Base-by-base conservation (phyloP, 2,113 vertebrate genomes). In the Sterna hirundo region DNA sequence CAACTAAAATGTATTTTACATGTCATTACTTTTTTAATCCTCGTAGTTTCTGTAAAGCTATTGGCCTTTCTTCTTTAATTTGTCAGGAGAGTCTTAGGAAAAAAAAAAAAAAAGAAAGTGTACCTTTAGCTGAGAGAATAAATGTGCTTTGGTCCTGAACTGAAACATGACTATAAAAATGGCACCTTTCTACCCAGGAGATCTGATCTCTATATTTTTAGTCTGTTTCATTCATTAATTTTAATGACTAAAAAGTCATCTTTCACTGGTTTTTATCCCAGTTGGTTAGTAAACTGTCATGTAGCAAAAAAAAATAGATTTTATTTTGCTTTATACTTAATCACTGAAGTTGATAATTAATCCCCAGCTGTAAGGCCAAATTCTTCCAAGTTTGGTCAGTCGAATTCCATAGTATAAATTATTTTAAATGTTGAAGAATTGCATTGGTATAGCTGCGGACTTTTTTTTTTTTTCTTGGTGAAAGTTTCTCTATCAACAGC, bases 251-350 rank as follows among this genome's bases (percentile, higher is more conserved):
- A 78, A 70, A 80, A 71, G 18, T 77, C 3, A 9, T 62, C 23
- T 86, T 86, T 78, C 36, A 36, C 42, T 60, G 20, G 0, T 40
- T 86, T 83, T 92, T 70, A 88, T 88, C 38, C 68, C 52, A 71
- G 17, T 57, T 83, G 61, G 60, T 84, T 89, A 76, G 42, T 94
- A 76, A 86, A 79, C 29, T 66, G 52, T 75, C 36, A 81, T 11
- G 10, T 51, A 86, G 47, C 8, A 68, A 94, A 36, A 36, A 60
- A 36, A 46, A 74, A 23, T 8, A 55, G 9, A 14, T 64, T 57
- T 75, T 77, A 23, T 81, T 93, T 93, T 93, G 47, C 36, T 83
- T 92, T 90, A 60, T 74, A 40, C 26, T 86, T 94, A 88, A 76
- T 84, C 27, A 65, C 10, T 71, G 70, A 29, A 88, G 81, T 57